Percentiles rank a stretch among this genome's conserved stretches.
These are phyloP conservation scores for Leistus spinibarbis DNA, from an alignment of 2,888 invertebrate species.

Conservation along the genomic window DNA sequence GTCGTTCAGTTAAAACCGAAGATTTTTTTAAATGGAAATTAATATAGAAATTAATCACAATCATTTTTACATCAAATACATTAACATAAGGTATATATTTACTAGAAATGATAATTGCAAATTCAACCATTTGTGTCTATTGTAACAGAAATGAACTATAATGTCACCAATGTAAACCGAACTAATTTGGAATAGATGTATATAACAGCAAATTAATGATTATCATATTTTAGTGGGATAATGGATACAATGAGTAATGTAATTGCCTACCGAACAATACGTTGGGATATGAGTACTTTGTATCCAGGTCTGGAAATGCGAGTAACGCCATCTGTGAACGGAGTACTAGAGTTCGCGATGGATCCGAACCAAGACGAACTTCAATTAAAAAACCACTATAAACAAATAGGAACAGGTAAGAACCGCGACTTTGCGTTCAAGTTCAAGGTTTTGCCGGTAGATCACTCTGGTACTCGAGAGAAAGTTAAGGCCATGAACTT, in stretches of 20 bases:
- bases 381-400: slow-evolving; percentile 58
- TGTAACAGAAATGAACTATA: too few relatives aligned
- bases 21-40: too few relatives aligned
- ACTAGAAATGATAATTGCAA: too few relatives aligned
- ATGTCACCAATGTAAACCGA: background rate
- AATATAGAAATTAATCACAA: too few relatives aligned
- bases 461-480: background rate
- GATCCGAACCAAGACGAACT: slow-evolving; percentile 63
- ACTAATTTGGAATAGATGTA: background rate
- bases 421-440: background rate
- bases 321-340: slow-evolving; percentile 75
- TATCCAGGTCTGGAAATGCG: slow-evolving; percentile 79
- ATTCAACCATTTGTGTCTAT: too few relatives aligned
- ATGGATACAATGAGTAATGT: slow-evolving; percentile 71
- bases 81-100: too few relatives aligned
- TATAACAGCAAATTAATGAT: background rate
- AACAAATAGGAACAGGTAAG: slow-evolving; percentile 69
- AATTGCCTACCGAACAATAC: slow-evolving; percentile 73
- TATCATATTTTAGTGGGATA: slow-evolving; percentile 60
- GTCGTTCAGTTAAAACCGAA: too few relatives aligned
- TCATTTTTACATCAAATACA: too few relatives aligned
- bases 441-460: slow-evolving; percentile 12
- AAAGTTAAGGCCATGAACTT: background rate
- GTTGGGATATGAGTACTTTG: slow-evolving; percentile 74
- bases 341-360: slow-evolving; percentile 75